Evolutionary conservation across 2,113 vertebrate genomes (phyloP), one percentile per base, ranked within the genome.

Genomic region (Thalassarche chlororhynchos): DNA sequence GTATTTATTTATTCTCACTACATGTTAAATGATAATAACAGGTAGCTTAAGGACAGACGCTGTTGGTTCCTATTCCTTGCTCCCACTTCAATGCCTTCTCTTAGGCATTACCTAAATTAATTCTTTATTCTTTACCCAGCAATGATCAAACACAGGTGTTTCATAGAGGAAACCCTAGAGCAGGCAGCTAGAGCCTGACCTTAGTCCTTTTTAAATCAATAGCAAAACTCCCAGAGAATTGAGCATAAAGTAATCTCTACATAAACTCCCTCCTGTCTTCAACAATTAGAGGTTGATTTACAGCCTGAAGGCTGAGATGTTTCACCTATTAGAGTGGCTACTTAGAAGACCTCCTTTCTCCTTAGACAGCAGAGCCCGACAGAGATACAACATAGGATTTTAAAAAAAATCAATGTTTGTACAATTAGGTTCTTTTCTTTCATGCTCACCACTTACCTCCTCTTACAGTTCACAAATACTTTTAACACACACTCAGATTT

Each of bases 111-210:
- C 15, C 40, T 85, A 80, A 84, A 95, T 83, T 60, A 92, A 79
- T 84, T 77, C 84, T 90, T 92, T 84, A 36, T 89, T 78, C 81
- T 78, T 90, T 71, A 77, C 57, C 65, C 84, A 95, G 84, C 81
- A 49, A 14, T 60, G 91, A 75, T 92, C 93, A 87, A 84, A 84
- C 85, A 51, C 3, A 38, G 89, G 54, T 26, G 81, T 70, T 84
- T 74, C 72, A 49, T 2, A 66, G 75, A 90, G 89, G 65, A 89
- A 93, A 79, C 57, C 93, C 97, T 36, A 81, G 51, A 83, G 94
- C 84, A 75, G 71, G 72, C 54, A 74, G 66, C 81, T 47, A 62
- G 25, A 79, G 71, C 36, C 54, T 91, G 94, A 94, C 89, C 94
- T n/a, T n/a, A 49, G 68, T 87, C 77, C 76, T 78, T 89, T 83